These are phyloP conservation scores for Hoplias malabaricus DNA, from an alignment of 2,113 vertebrate species.

Conservation along the genomic window DNA sequence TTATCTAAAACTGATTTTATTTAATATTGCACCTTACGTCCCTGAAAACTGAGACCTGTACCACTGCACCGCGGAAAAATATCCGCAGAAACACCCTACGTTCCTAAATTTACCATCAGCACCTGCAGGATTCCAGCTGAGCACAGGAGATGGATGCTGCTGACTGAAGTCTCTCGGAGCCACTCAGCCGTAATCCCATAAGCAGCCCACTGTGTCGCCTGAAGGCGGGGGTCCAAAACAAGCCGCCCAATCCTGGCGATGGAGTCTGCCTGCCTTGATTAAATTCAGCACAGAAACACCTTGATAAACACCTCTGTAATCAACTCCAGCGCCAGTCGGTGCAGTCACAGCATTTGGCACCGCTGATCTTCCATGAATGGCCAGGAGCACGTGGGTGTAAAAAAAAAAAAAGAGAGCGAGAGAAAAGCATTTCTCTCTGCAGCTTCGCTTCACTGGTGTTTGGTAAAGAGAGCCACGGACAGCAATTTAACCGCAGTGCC, in stretches of 20 bases:
- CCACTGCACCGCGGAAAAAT: neutral
- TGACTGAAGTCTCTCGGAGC: conserved; percentile 3
- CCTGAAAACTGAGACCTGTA: neutral
- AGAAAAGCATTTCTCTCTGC: neutral
- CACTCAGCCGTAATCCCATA: conserved; percentile 18
- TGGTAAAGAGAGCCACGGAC: neutral
- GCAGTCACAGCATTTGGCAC: conserved; percentile 12
- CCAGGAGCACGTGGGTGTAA: neutral
- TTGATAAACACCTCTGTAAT: conserved; percentile 29
- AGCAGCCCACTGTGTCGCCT: conserved; percentile 11
- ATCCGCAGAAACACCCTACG: neutral
- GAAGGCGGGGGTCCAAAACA: conserved; percentile 35
- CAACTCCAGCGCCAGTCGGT: neutral
- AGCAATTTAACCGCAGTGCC: neutral
- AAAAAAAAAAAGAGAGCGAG: neutral
- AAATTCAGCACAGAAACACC: conserved; percentile 26
- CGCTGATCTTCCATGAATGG: neutral
- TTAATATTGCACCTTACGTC: too few relatives aligned
- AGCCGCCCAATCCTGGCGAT: neutral
- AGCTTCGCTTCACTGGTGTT: neutral
- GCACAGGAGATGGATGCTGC: conserved; percentile 25
- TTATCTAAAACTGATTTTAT: too few relatives aligned
- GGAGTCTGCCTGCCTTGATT: conserved; percentile 10
- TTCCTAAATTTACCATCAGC: neutral
- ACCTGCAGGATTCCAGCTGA: conserved; percentile 14